Base-by-base conservation (phyloP, 1,140 invertebrate species). In the Pinna nobilis region DNA sequence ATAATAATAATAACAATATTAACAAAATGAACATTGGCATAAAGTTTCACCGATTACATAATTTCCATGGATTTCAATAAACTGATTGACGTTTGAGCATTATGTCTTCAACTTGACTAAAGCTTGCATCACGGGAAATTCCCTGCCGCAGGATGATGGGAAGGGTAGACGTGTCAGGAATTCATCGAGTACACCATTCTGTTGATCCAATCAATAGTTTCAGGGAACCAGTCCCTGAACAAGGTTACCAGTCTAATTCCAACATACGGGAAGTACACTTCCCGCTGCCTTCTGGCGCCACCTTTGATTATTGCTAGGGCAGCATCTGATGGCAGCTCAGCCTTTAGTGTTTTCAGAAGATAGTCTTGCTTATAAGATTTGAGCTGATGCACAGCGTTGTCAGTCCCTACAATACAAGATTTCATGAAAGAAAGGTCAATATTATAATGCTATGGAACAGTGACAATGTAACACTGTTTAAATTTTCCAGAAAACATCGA, bases 291-390 rank as follows among this genome's bases (percentile, higher is more conserved):
- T 9, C 51, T 76, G 7, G 79, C 75, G 30, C 81, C 82, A 2
- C 81, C 80, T 57, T 76, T 81, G 1, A 86, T 76, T 3, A 86
- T 83, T 0, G 80, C 84, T 25, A 81, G 71, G 0, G 85, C 85
- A 1, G 82, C 80, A 47, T 82, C 81, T 32, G 70, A 63, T 3
- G 85, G 85, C 6, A 55, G 64, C 2, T 76, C 84, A 1, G 80
- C 67, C 13, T 57, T 75, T 47, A 85, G 15, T 9, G 47, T 37
- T 11, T 70, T 66, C 11, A 83, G 25, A 32, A 85, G 35, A 37
- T 65, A 70, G 13, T 68, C 51, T 33, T 76, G 74, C 28, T 77
- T 77, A 69, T 77, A 82, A 44, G 77, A 66, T 30, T 59, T 49
- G 32, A 86, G 59, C 23, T 82, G 65, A 25, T 51, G 67, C 1